These are phyloP conservation scores for Atopsyche davidsoni DNA, from an alignment of 1,140 invertebrate species.

Conservation along the genomic window DNA sequence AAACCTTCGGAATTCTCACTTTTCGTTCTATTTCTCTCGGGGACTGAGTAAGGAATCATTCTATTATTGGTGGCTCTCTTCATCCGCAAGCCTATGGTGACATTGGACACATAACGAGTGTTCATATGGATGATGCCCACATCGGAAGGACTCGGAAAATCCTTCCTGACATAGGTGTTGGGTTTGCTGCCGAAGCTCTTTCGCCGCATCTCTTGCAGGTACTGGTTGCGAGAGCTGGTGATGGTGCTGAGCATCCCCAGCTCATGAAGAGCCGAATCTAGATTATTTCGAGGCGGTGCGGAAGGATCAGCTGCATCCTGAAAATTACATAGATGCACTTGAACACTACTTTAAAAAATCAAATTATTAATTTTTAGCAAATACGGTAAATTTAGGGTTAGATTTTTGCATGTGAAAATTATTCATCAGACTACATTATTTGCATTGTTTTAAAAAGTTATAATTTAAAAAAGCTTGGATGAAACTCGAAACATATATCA, in stretches of 20 bases:
- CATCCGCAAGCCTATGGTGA: conserved; percentile 52
- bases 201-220: conserved; percentile 42
- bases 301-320: conserved; percentile 19
- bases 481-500: no score
- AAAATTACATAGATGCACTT: no score
- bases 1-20: conserved; percentile 53
- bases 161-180: conserved; percentile 32
- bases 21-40: conserved; percentile 50
- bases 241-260: conserved; percentile 53
- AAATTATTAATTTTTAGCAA: no score
- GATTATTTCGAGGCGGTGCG: conserved; percentile 37
- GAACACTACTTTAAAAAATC: no score
- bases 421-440: no score
- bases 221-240: conserved; percentile 49
- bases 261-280: conserved; percentile 52
- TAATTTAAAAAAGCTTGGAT: no score
- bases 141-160: conserved; percentile 8
- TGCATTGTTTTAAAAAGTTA: no score
- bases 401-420: no score
- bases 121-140: conserved; percentile 48
- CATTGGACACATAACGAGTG: conserved; percentile 51
- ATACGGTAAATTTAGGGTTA: no score
- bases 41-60: conserved; percentile 44
- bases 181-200: conserved; percentile 36
- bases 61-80: conserved; percentile 45